These are phyloP conservation scores for Limanda limanda DNA, from an alignment of 2,113 vertebrate species.

Conservation along the genomic window DNA sequence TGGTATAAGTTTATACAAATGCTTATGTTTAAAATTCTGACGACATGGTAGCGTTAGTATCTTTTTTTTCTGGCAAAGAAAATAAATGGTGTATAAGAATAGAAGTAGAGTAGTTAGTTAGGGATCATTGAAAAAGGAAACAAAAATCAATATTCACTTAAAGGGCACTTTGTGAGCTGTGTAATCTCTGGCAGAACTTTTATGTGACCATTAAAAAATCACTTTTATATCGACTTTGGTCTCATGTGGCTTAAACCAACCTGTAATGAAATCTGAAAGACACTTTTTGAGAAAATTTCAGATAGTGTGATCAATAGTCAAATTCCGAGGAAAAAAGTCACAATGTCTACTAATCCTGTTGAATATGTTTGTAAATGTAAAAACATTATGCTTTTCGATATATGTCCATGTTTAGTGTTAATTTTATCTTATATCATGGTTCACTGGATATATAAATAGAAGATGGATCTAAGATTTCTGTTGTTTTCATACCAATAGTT, in stretches of 20 bases:
- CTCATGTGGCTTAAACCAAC: not conserved
- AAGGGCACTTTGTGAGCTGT: slow-evolving; percentile 27
- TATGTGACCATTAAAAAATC: not conserved
- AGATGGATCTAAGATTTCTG: not conserved
- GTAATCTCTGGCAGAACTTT: not conserved
- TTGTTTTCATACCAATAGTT: slow-evolving; percentile 79
- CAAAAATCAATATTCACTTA: slow-evolving; percentile 45
- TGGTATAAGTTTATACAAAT: not conserved
- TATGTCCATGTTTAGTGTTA: not conserved
- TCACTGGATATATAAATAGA: not conserved
- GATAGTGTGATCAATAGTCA: not conserved
- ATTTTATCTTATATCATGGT: not conserved
- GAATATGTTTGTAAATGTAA: not conserved
- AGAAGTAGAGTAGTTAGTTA: not conserved
- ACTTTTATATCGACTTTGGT: slow-evolving; percentile 1
- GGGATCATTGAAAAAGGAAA: slow-evolving; percentile 19
- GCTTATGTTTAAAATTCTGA: not conserved
- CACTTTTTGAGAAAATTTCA: not conserved
- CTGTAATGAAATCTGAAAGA: not conserved
- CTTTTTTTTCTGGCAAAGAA: slow-evolving; percentile 10
- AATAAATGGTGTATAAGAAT: not conserved
- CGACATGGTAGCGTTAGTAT: not conserved
- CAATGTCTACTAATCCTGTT: not conserved
- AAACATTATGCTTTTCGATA: not conserved
- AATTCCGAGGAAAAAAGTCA: not conserved